Evolutionary conservation across 2,888 invertebrate genomes (phyloP), one percentile per base, ranked within the genome.

Genomic region (Drosophila hamatofila): DNA sequence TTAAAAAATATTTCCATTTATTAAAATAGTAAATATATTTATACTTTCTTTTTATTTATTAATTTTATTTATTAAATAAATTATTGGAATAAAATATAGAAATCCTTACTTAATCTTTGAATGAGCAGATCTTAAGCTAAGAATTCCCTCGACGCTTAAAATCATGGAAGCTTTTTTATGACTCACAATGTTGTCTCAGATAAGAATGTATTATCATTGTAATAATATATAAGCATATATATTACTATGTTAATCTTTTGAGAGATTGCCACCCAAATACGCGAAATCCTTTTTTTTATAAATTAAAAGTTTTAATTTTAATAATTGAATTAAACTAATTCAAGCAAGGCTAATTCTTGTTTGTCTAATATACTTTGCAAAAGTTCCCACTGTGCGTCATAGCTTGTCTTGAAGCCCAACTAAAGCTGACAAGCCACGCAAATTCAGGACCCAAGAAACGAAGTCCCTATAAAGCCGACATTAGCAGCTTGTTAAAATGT

Each of bases 401-500:
- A 62, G 25, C 41, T 63, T 65, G 57, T 52, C 61, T 56, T 56
- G 37, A n/a, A 23, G 12, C n/a, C 25, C 59, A 48, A 37, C 21
- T 39, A 33, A 57, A 56, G 55, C 46, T 25, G 41, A 35, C 35
- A 44, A 64, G 46, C 56, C 62, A 69, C 56, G 63, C 70, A 75
- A 74, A 74, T 74, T 60, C 56, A 30, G 27, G 33, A 18, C 11
- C 18, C 39, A 62, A 57, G 54, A 49, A 77, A 30, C 68, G 54
- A 49, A 72, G 71, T 54, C 59, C 56, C 52, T 33, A 54, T 54
- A 73, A 67, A 66, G 60, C 72, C 71, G 68, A 87, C 83, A 84
- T 87, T 84, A 84, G 79, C 88, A 83, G 81, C 81, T 79, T 84
- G 81, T 84, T 82, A 87, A 80, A 84, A 82, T 84, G 70, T 81